Evolutionary conservation across 2,888 invertebrate genomes (phyloP).

Genomic region (Thereva unica): DNA sequence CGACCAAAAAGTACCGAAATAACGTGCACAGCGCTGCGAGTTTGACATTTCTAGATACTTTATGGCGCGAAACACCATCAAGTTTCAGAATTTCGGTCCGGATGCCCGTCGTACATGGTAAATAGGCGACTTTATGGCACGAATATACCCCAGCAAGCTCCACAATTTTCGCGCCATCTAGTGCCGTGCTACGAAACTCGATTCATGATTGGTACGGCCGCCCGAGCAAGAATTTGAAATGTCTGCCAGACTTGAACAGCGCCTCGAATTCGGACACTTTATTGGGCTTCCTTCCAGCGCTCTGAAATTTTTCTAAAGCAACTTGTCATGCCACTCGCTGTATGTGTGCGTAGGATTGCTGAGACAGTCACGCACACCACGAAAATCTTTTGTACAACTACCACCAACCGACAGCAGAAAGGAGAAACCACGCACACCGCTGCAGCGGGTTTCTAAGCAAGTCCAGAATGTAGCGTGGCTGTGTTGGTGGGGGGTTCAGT

Average conservation of each 20-base stretch:
- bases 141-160: conserved; percentile 19
- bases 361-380: conserved; percentile 13
- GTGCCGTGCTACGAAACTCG: conserved; percentile 42
- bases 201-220: conserved; percentile 37
- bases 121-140: conserved; percentile 49
- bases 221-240: conserved; percentile 41
- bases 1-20: conserved; percentile 54
- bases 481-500: too few relatives aligned
- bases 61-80: conserved; percentile 53
- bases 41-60: conserved; percentile 57
- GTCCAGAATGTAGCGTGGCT: too few relatives aligned
- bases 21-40: conserved; percentile 47
- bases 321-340: conserved; percentile 42
- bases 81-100: conserved; percentile 45
- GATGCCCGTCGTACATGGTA: conserved; percentile 33
- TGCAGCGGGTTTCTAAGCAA: too few relatives aligned
- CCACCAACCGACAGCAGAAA: too few relatives aligned
- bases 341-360: conserved; percentile 34
- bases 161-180: conserved; percentile 39
- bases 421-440: too few relatives aligned
- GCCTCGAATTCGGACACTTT: conserved; percentile 40
- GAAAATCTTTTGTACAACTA: background rate
- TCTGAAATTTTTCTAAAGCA: conserved; percentile 44
- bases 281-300: conserved; percentile 42
- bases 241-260: conserved; percentile 28